phyloP scores from a whole-genome alignment of 2,797 vertebrate species.

The Distichodus sexfasciatus region DNA sequence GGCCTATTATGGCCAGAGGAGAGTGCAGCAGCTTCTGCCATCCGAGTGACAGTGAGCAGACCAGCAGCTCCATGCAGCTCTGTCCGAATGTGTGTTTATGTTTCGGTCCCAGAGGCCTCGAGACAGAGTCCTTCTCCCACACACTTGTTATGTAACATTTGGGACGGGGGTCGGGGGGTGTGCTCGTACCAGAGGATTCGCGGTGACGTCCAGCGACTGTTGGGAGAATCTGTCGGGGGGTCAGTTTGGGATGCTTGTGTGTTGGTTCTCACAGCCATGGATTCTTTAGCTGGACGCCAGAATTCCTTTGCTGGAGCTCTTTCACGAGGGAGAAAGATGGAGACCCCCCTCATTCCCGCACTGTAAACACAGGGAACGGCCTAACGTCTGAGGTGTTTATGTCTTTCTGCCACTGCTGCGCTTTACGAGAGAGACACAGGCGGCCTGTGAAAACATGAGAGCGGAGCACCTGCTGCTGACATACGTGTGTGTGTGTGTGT shows the following conservation, averaged over 20 bases:
- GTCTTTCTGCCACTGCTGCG: constrained; percentile 39
- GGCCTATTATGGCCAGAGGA: constrained; percentile 50
- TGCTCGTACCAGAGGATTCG: constrained; percentile 17
- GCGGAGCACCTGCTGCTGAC: constrained; percentile 54
- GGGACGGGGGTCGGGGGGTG: not conserved
- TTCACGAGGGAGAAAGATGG: constrained; percentile 20
- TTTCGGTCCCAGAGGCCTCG: not conserved
- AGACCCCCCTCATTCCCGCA: constrained; percentile 15
- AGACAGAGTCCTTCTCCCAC: not conserved
- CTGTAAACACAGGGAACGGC: constrained; percentile 28
- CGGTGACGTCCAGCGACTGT: constrained; percentile 20
- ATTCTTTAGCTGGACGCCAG: constrained; percentile 30
- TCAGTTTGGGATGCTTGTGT: constrained; percentile 32
- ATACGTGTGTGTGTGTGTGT: constrained; percentile 15
- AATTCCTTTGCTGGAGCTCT: constrained; percentile 46
- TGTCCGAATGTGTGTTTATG: constrained; percentile 15
- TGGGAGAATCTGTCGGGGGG: constrained; percentile 24
- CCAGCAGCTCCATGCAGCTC: not conserved
- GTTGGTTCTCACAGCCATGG: constrained; percentile 46
- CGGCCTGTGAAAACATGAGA: constrained; percentile 26
- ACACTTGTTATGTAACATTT: constrained; percentile 25
- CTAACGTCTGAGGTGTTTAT: constrained; percentile 30
- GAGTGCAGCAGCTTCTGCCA: constrained; percentile 21
- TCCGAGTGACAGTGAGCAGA: constrained; percentile 39
- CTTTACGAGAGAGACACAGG: constrained; percentile 1